Evolutionary conservation across 1,140 invertebrate genomes (phyloP).

Genomic region (Centruroides sculpturatus): DNA sequence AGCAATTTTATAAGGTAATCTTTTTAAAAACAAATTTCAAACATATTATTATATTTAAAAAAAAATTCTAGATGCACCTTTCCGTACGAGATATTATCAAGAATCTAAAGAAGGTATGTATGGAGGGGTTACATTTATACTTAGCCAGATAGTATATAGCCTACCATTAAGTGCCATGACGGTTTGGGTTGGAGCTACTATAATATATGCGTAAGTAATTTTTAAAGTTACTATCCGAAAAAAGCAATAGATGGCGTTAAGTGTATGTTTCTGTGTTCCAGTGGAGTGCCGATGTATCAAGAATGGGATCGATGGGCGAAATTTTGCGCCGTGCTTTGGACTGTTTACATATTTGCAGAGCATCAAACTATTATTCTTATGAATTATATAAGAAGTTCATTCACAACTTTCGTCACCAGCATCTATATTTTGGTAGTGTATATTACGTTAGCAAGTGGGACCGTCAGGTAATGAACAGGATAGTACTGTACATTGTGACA

Average conservation of each 20-base stretch:
- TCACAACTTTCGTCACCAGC: slow-evolving; percentile 55
- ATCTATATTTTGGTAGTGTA: slow-evolving; percentile 56
- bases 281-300: slow-evolving; percentile 3
- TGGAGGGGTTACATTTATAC: slow-evolving; percentile 60
- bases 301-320: slow-evolving; percentile 17
- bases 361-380: slow-evolving; percentile 65
- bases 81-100: slow-evolving; percentile 72
- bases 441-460: slow-evolving; percentile 57
- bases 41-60: too few relatives aligned
- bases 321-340: slow-evolving; percentile 42
- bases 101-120: slow-evolving; percentile 74
- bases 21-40: too few relatives aligned
- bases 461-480: slow-evolving; percentile 42
- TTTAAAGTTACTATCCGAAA: too few relatives aligned
- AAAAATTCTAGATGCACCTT: slow-evolving; percentile 47
- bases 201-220: slow-evolving; percentile 36
- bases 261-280: slow-evolving; percentile 1
- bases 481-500: too few relatives aligned
- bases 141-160: slow-evolving; percentile 60
- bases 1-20: too few relatives aligned
- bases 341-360: slow-evolving; percentile 46
- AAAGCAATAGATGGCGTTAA: too few relatives aligned
- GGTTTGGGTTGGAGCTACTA: slow-evolving; percentile 44
- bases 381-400: slow-evolving; percentile 58
- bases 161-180: slow-evolving; percentile 63